Evolutionary conservation across 2,888 invertebrate species (phyloP), one percentile per base, ranked within the genome.

Genomic region (Schizotus pectinicornis): DNA sequence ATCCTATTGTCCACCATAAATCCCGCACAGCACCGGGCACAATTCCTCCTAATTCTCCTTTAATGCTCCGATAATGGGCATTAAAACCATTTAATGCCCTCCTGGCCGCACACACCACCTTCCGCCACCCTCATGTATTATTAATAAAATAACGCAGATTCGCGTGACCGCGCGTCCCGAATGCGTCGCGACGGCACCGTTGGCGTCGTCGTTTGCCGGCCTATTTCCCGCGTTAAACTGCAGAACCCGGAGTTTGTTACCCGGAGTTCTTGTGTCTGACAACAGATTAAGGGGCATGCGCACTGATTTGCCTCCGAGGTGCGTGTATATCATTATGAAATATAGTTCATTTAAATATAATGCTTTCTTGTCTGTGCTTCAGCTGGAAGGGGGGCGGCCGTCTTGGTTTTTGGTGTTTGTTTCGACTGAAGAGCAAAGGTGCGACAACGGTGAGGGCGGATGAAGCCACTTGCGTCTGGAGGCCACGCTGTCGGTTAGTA

Each of bases 251-350:
- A 64, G 64, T 65, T 67, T 64, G 64, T 65, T 61, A 63, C 59
- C 65, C 67, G 63, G 65, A 67, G 65, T 65, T 67, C 67, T 67
- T 60, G 61, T 55, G 61, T 60, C 64, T 59, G 63, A 65, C 65
- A 56, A 63, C 57, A 59, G 59, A 56, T 45, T 46, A 49, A 35
- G 38, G 63, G 71, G 68, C 72, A 60, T 62, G 73, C 71, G 71
- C 63, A 41, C 34, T 56, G 45, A 56, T 59, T 62, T 65, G 63
- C 67, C 68, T 71, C 63, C 63, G 63, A 69, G 69, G 68, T 68
- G 69, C 72, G 69, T 74, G 73, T 73, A 70, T 70, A 73, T 74
- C 70, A 72, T 73, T 72, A 69, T 71, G 70, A 73, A 70, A 71
- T 71, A 72, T 70, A 66, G 70, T 68, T 67, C 69, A 68, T 69